Evolutionary conservation across 37 sponge, comb jelly and placozoan genomes (phyloP), one percentile per base, ranked within the genome.

Genomic region (Haliclona indistincta): DNA sequence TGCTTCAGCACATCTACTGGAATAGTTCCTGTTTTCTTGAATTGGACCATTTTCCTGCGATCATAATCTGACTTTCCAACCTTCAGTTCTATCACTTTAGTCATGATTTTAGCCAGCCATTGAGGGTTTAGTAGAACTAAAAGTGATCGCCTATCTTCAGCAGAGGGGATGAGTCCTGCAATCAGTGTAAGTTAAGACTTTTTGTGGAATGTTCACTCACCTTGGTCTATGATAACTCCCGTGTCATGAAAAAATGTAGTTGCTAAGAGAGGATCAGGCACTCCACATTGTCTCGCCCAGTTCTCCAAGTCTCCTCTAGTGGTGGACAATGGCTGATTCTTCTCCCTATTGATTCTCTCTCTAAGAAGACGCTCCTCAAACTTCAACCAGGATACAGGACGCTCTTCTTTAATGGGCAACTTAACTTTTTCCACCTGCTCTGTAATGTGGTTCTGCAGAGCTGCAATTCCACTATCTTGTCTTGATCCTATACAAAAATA

Each of bases 31-130:
- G 36, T 40, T 17, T 54, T 22, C 1, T 19, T 49, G 3, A 85
- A 56, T 2, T 22, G 20, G 2, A 13, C 23, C 7, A 47, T 15
- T 71, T 65, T 37, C 43, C 35, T 38, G 23, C 38, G 5, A 20
- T 10, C 23, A 43, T 19, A 25, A 19, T 0, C 20, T 13, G 42
- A 25, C 45, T 28, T 4, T 26, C 13, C 26, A 41, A 1, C 41
- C 32, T 10, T 0, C 15, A 86, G 63, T 33, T 74, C 67, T 63
- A 88, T 65, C 7, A 82, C 34, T n/a, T 76, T 65, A 28, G 71
- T 81, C 88, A 88, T 88, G 26, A 81, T 67, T 19, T 41, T 52
- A 25, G 77, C 77, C 17, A 88, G 73, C 72, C 78, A 74, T 44
- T 64, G 41, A 25, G 83, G 83, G 8, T 76, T 67, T 8, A 82